A percentile compares a stretch with the other conserved stretches of the same genome.
Evolutionary conservation across 2,888 invertebrate species (phyloP).

Genomic region (Cartodere bifasciata): DNA sequence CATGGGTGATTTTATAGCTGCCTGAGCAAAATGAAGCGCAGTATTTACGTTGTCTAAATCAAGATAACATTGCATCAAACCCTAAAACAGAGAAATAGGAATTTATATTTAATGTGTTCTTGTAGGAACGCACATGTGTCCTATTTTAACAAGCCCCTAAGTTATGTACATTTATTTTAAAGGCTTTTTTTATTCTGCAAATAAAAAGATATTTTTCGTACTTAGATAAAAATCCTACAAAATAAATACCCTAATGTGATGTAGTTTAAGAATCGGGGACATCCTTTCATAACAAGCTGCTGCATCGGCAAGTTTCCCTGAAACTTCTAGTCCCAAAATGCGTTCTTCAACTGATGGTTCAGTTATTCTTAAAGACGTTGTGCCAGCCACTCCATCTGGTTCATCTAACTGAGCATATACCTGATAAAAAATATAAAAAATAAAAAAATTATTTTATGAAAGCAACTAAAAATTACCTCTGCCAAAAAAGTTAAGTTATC

Average conservation of each 20-base stretch:
- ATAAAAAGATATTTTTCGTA: too few species aligned
- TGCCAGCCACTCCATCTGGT: slow-evolving; percentile 78
- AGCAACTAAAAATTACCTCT: slow-evolving; percentile 26
- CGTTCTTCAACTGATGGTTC: slow-evolving; percentile 71
- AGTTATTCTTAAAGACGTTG: slow-evolving; percentile 58
- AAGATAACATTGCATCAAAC: slow-evolving; percentile 76
- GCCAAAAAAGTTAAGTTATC: slow-evolving; percentile 51
- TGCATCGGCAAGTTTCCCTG: slow-evolving; percentile 72
- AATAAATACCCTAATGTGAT: slow-evolving; percentile 36
- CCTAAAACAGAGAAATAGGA: slow-evolving; percentile 42
- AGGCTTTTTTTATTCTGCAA: too few species aligned
- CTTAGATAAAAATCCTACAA: too few species aligned
- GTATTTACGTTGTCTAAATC: slow-evolving; percentile 79
- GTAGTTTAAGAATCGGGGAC: slow-evolving; percentile 38
- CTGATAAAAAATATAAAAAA: slow-evolving; percentile 27
- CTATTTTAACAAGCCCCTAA: too few species aligned
- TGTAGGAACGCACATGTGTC: too few species aligned
- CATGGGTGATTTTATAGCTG: slow-evolving; percentile 46
- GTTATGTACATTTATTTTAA: too few species aligned
- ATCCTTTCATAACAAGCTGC: slow-evolving; percentile 79
- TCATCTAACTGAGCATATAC: slow-evolving; percentile 83
- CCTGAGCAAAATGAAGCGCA: slow-evolving; percentile 63
- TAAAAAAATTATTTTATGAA: not conserved
- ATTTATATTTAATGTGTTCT: too few species aligned
- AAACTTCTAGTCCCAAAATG: slow-evolving; percentile 73